Conservation (phyloP, 2,888 invertebrate genomes). For the Philaethria dido region DNA sequence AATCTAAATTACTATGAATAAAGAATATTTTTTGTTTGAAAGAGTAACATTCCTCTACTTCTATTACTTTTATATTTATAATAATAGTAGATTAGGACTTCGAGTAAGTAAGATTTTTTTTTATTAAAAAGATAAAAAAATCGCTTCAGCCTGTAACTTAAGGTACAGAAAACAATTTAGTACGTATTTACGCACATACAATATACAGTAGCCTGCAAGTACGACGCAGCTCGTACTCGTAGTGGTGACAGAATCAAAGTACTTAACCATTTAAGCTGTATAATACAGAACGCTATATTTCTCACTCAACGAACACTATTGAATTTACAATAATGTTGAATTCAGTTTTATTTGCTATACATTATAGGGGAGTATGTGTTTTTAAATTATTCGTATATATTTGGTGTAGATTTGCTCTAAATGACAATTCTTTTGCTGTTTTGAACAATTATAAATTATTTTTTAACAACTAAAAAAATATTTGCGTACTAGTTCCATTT, state of each 20-base stretch:
- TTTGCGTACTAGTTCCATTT: too few species aligned
- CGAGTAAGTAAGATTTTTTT: neutral
- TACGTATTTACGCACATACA: slow-evolving; percentile 33
- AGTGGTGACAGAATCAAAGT: slow-evolving; percentile 30
- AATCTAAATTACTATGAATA: too few species aligned
- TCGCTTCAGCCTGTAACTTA: slow-evolving; percentile 12
- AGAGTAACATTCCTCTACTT: too few species aligned
- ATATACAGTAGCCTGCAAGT: slow-evolving; percentile 14
- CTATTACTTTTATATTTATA: too few species aligned
- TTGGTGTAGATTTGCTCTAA: too few species aligned
- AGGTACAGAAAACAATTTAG: slow-evolving; percentile 27
- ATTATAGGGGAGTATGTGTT: neutral
- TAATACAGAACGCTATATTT: slow-evolving; percentile 14
- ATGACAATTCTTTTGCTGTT: too few species aligned
- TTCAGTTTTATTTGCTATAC: neutral
- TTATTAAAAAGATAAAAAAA: too few species aligned
- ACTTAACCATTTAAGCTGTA: slow-evolving; percentile 22
- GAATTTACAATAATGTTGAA: neutral
- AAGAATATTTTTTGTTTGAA: too few species aligned
- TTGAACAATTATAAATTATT: too few species aligned
- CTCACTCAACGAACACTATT: neutral
- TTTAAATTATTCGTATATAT: too few species aligned
- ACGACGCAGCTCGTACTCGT: neutral
- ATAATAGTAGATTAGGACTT: too few species aligned
- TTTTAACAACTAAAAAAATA: too few species aligned